phyloP scores from a whole-genome alignment of 37 sponge, comb jelly and placozoan species.

The Halisarca cf. caerulea region DNA sequence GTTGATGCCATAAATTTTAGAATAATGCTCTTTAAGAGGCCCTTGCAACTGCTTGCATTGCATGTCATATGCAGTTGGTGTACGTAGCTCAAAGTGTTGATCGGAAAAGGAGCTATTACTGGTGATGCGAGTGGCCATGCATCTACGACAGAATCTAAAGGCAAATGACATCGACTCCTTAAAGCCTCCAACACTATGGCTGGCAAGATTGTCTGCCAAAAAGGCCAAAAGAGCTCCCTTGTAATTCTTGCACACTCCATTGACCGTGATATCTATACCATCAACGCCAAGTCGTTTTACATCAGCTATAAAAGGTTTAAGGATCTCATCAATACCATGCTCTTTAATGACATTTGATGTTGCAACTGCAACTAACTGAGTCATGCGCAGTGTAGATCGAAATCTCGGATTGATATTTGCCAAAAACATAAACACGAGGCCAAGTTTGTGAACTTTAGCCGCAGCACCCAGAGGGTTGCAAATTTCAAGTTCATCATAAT shows the following conservation, averaged over 20 bases:
- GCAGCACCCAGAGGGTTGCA: too few relatives aligned
- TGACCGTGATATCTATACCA: background rate
- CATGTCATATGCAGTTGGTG: background rate
- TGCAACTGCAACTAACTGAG: constrained; percentile 37
- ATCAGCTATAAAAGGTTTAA: constrained; percentile 27
- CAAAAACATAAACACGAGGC: too few relatives aligned
- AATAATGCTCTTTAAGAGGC: background rate
- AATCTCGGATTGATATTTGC: too few relatives aligned
- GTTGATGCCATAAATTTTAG: constrained; percentile 17
- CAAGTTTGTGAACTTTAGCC: too few relatives aligned
- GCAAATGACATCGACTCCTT: background rate
- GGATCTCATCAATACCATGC: constrained; percentile 1
- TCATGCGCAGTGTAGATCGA: constrained; percentile 6
- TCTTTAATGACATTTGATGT: constrained; percentile 15
- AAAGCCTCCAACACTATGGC: constrained; percentile 30
- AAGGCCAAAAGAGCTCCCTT: constrained; percentile 18
- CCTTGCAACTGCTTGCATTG: background rate
- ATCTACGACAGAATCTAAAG: constrained; percentile 4
- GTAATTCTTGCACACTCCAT: background rate
- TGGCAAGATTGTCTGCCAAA: constrained; percentile 30
- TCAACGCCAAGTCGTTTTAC: background rate
- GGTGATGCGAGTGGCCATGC: background rate
- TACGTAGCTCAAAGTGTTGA: background rate
- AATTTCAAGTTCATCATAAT: too few relatives aligned
- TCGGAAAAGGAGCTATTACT: background rate